Evolutionary conservation across 2,113 vertebrate genomes (phyloP).

Genomic region (Charina bottae): DNA sequence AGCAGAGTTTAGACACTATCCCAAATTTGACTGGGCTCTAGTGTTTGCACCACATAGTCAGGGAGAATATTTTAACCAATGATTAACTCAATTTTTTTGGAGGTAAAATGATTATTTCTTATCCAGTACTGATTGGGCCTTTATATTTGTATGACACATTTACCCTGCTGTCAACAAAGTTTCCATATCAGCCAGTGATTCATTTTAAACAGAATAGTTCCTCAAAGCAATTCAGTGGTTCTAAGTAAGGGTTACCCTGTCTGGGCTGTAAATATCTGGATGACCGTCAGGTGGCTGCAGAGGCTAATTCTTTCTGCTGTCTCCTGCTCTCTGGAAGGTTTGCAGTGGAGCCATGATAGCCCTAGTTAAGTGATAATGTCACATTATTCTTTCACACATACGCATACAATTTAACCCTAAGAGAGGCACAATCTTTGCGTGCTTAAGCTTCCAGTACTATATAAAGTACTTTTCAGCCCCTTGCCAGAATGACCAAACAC

Average conservation of each 20-base stretch:
- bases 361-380: background rate
- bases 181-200: background rate
- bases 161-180: background rate
- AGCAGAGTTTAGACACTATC: background rate
- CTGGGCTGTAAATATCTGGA: background rate
- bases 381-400: background rate
- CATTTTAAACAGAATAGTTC: background rate
- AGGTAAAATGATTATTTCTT: background rate
- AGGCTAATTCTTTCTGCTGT: background rate
- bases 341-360: background rate
- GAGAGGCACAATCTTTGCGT: background rate
- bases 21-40: background rate
- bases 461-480: background rate
- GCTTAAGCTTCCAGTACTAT: background rate
- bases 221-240: background rate
- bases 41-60: background rate
- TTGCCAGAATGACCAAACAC: background rate
- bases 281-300: background rate
- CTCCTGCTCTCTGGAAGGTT: background rate
- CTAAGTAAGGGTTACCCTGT: background rate
- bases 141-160: background rate
- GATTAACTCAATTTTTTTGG: background rate
- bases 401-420: background rate
- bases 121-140: background rate
- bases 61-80: background rate